These are phyloP conservation scores for Sminthurides bifidus DNA, from an alignment of 1,140 invertebrate species.

Conservation along the genomic window DNA sequence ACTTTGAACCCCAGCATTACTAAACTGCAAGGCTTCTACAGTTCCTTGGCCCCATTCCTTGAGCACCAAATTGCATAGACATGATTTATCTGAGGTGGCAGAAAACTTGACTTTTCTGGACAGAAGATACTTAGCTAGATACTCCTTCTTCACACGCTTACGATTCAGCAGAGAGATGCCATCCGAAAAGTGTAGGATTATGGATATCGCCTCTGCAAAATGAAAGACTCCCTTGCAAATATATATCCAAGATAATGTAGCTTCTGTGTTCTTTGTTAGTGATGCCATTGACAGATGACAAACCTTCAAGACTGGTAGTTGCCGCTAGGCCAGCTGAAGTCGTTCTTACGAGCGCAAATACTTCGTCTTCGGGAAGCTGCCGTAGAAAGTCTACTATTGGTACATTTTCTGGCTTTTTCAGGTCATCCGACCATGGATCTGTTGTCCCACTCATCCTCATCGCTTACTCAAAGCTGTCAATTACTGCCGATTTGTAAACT, in stretches of 20 bases:
- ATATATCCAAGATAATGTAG: too few relatives aligned
- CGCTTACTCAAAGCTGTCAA: too few relatives aligned
- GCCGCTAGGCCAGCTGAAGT: slow-evolving; percentile 12
- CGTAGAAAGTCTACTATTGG: slow-evolving; percentile 4
- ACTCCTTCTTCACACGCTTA: slow-evolving; percentile 7
- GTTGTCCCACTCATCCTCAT: too few relatives aligned
- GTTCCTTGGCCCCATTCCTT: slow-evolving; percentile 17
- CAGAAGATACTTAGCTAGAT: slow-evolving; percentile 4
- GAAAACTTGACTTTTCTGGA: not conserved
- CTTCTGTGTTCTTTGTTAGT: too few relatives aligned
- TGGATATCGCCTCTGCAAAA: slow-evolving; percentile 9
- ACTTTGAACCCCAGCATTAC: not conserved
- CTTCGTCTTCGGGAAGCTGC: slow-evolving; percentile 3
- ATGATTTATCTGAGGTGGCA: not conserved
- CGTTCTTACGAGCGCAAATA: slow-evolving; percentile 10
- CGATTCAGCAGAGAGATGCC: slow-evolving; percentile 12
- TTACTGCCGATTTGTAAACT: too few relatives aligned
- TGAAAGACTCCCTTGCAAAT: not conserved
- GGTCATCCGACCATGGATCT: not conserved
- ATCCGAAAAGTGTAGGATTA: slow-evolving; percentile 10
- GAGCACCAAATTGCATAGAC: not conserved
- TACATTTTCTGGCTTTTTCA: not conserved
- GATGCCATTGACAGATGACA: too few relatives aligned
- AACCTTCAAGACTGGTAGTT: slow-evolving; percentile 4
- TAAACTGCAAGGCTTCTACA: slow-evolving; percentile 33